Evolutionary conservation across 2,113 vertebrate species (phyloP).

Genomic region (Crotophaga sulcirostris): DNA sequence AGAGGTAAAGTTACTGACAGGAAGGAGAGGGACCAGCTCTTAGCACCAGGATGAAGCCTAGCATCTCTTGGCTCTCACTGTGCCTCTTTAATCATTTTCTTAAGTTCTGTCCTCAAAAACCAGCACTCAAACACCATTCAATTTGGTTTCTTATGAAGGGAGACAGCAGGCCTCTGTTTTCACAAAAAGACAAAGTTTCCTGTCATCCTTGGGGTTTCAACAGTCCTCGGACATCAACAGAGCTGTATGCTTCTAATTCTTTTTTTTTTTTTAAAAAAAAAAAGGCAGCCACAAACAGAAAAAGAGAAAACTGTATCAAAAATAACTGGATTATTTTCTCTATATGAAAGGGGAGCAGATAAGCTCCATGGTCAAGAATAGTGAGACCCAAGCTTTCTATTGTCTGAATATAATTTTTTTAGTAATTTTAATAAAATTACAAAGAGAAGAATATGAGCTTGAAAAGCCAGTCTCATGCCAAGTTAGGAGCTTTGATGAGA

Average conservation of each 20-base stretch:
- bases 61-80: not conserved
- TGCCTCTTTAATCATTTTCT: not conserved
- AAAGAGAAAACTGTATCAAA: not conserved
- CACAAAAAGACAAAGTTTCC: conserved; percentile 17
- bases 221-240: conserved; percentile 8
- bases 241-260: conserved; percentile 9
- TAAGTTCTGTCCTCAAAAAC: not conserved
- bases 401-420: conserved; percentile 18
- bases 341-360: not conserved
- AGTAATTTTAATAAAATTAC: conserved; percentile 47
- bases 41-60: not conserved
- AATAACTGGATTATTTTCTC: conserved; percentile 32
- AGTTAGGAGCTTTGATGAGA: conserved; percentile 47
- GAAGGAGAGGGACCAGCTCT: not conserved
- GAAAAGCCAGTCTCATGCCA: conserved; percentile 43
- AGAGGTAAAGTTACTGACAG: not conserved
- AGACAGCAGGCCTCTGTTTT: conserved; percentile 34
- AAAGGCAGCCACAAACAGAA: not conserved
- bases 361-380: conserved; percentile 24
- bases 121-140: not conserved
- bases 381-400: not conserved
- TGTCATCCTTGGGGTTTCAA: conserved; percentile 12
- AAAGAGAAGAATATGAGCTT: conserved; percentile 15
- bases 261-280: not conserved
- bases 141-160: not conserved